Conservation (phyloP, 2,113 vertebrate species). For the Salminus brasiliensis region DNA sequence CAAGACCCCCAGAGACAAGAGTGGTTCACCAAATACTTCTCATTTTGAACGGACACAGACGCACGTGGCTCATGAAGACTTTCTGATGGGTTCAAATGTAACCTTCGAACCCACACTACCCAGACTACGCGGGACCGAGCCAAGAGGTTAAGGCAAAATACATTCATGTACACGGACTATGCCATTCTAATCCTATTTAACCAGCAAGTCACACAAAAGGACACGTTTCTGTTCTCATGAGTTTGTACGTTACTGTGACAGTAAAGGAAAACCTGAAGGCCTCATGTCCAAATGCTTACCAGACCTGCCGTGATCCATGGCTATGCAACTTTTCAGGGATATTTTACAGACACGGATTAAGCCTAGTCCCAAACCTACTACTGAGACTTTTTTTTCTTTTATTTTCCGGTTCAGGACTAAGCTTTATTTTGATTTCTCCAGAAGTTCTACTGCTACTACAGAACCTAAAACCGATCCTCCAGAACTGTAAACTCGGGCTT, state of each 20-base stretch:
- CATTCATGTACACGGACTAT: constrained; percentile 14
- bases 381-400: neutral
- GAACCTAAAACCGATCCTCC: too few species aligned
- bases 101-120: neutral
- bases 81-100: neutral
- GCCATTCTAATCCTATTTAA: neutral
- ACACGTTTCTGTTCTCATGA: neutral
- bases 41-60: constrained; percentile 83
- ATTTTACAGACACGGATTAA: neutral
- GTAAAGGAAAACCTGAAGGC: neutral
- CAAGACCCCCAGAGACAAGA: constrained; percentile 83
- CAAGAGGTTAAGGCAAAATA: constrained; percentile 32
- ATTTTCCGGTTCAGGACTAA: too few species aligned
- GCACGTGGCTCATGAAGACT: neutral
- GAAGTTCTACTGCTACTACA: too few species aligned
- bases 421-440: neutral
- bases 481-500: too few species aligned
- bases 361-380: neutral
- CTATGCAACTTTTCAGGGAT: constrained; percentile 12
- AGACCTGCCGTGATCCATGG: neutral
- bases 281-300: neutral
- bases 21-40: constrained; percentile 98
- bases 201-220: neutral
- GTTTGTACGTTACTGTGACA: neutral
- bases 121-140: neutral